These are phyloP conservation scores for Aphelocoma californica DNA, from an alignment of 2,797 vertebrate species.

Conservation along the genomic window DNA sequence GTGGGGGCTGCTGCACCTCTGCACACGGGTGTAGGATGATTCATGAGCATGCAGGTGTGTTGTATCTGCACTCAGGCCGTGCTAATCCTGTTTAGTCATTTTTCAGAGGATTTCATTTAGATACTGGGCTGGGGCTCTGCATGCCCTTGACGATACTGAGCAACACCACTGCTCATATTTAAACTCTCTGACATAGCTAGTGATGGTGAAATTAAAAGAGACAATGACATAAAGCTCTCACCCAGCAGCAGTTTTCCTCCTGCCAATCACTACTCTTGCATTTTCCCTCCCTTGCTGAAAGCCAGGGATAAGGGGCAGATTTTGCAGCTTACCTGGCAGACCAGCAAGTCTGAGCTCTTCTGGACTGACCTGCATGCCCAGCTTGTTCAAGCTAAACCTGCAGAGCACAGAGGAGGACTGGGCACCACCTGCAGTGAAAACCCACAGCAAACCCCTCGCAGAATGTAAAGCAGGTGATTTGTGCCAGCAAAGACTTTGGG, in stretches of 20 bases:
- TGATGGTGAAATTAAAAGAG: conserved; percentile 56
- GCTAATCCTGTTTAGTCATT: conserved; percentile 44
- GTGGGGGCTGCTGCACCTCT: background rate
- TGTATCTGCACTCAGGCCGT: background rate
- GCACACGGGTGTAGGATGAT: background rate
- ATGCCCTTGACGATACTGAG: conserved; percentile 33
- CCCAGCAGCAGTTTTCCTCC: background rate
- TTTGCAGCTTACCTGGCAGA: background rate
- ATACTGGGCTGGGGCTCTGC: background rate
- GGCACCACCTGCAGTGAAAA: background rate
- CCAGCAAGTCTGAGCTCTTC: background rate
- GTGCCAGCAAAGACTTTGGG: background rate
- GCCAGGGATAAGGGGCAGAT: background rate
- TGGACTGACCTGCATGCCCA: background rate
- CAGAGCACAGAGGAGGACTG: rapidly evolving
- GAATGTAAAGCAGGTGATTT: background rate
- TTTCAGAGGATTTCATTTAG: conserved; percentile 60
- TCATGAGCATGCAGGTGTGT: background rate
- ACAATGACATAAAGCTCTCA: conserved; percentile 42
- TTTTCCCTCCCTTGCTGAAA: background rate
- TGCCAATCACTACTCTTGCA: background rate
- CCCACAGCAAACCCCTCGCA: background rate
- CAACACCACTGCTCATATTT: conserved; percentile 51
- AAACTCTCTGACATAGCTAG: conserved; percentile 47
- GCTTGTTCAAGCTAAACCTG: background rate